These are phyloP conservation scores for Pollenia griseotomentosa DNA, from an alignment of 2,888 invertebrate genomes.

Conservation along the genomic window DNA sequence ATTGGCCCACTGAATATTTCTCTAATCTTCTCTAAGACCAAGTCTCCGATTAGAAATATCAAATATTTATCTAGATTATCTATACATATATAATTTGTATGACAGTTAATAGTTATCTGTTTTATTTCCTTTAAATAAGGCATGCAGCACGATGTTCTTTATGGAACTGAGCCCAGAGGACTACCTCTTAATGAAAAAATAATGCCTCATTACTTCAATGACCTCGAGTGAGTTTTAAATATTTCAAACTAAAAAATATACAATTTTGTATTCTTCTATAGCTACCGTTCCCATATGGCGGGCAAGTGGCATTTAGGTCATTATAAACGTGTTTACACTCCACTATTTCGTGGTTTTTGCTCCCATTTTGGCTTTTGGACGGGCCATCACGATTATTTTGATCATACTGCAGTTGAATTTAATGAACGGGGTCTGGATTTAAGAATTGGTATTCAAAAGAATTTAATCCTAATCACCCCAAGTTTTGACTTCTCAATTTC, in stretches of 20 bases:
- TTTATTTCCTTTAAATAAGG: slow-evolving; percentile 83
- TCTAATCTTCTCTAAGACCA: too few relatives aligned
- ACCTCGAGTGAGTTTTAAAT: slow-evolving; percentile 86
- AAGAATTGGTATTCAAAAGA: slow-evolving; percentile 84
- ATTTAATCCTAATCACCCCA: slow-evolving; percentile 3
- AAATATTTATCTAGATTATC: too few relatives aligned
- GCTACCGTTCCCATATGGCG: slow-evolving; percentile 89
- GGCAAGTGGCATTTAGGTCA: slow-evolving; percentile 95
- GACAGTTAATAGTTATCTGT: too few relatives aligned
- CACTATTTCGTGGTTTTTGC: slow-evolving; percentile 91
- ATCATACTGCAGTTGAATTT: slow-evolving; percentile 91
- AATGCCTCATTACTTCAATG: slow-evolving; percentile 92
- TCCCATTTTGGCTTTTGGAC: slow-evolving; percentile 93
- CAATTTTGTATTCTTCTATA: slow-evolving; percentile 63
- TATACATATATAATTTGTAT: too few relatives aligned
- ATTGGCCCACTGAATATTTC: not conserved
- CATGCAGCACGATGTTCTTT: slow-evolving; percentile 91
- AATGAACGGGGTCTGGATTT: slow-evolving; percentile 89
- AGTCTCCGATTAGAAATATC: too few relatives aligned
- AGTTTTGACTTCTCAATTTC: not conserved
- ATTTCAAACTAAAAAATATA: not conserved
- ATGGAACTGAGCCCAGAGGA: slow-evolving; percentile 92
- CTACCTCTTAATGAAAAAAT: slow-evolving; percentile 92
- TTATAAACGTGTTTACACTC: slow-evolving; percentile 90
- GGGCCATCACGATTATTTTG: slow-evolving; percentile 95